Evolutionary conservation across 2,888 invertebrate species (phyloP).

Genomic region (Oscheius onirici): DNA sequence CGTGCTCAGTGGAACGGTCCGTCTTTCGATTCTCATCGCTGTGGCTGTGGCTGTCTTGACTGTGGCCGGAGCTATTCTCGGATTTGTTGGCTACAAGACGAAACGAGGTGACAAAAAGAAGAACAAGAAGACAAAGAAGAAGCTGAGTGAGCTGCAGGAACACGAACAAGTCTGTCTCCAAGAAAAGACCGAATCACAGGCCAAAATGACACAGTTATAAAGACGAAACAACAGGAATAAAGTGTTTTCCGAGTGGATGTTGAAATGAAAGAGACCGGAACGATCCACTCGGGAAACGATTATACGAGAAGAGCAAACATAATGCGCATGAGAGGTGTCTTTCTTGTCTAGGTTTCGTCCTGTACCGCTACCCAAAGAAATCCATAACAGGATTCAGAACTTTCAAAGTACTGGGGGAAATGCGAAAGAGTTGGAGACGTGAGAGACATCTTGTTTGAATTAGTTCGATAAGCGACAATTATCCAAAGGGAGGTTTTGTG

Average conservation of each 20-base stretch:
- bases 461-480: background rate
- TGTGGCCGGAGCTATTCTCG: background rate
- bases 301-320: slow-evolving; percentile 25
- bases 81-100: background rate
- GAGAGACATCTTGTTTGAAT: background rate
- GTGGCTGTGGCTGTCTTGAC: background rate
- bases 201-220: background rate
- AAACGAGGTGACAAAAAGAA: background rate
- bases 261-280: slow-evolving; percentile 14
- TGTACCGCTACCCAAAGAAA: too few relatives aligned
- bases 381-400: background rate
- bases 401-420: background rate
- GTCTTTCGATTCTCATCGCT: background rate
- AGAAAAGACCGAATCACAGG: background rate
- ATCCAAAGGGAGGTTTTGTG: too few relatives aligned
- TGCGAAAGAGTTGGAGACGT: too few relatives aligned
- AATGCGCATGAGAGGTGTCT: slow-evolving; percentile 13
- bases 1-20: background rate
- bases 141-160: background rate
- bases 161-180: background rate
- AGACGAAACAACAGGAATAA: background rate
- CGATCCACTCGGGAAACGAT: slow-evolving; percentile 31
- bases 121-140: background rate
- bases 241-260: background rate
- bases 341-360: background rate